Evolutionary conservation across 2,888 invertebrate species (phyloP), one percentile per base, ranked within the genome.

Genomic region (Sepiola atlantica): DNA sequence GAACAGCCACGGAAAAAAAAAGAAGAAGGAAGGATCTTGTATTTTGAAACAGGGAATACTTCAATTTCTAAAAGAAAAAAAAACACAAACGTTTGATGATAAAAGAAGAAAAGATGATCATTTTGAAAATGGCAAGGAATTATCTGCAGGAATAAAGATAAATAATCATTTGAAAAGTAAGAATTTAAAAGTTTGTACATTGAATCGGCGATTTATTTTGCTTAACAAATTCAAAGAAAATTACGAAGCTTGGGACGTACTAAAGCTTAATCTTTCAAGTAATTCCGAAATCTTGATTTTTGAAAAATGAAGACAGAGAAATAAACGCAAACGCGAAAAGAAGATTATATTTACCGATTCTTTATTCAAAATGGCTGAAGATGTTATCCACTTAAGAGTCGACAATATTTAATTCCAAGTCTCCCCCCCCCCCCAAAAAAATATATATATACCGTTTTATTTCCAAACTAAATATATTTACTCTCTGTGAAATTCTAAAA

Each of bases 351-450:
- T 45, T 45, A 45, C 45, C 2, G 45, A 45, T 4, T 45, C 45
- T 8, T 45, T 45, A 45, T 45, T 4, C 45, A 45, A 45, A 45
- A 8, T 45, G n/a, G 77, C 0, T 2, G 24, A 10, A 61, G 61
- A 61, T 8, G 14, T 77, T 77, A n/a, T 77, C n/a, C 14, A 77
- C n/a, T 77, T 1, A n/a, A n/a, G n/a, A 77, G n/a, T n/a, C 16
- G 16, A 77, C 16, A n/a, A n/a, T n/a, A 12, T 77, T 77, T 32
- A 18, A 32, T n/a, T 32, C 45, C 12, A n/a, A 77, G 77, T 32
- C 10, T 77, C 3, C 16, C n/a, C n/a, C 16, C 0, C 0, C 0
- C n/a, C 0, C 0, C 0, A n/a, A 77, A 77, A 3, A n/a, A 24
- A 61, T 10, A 24, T 6, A 57, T 21, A 24, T n/a, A 57, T 24